Evolutionary conservation across 2,113 vertebrate species (phyloP), one percentile per base, ranked within the genome.

Genomic region (Thryonomys swinderianus): DNA sequence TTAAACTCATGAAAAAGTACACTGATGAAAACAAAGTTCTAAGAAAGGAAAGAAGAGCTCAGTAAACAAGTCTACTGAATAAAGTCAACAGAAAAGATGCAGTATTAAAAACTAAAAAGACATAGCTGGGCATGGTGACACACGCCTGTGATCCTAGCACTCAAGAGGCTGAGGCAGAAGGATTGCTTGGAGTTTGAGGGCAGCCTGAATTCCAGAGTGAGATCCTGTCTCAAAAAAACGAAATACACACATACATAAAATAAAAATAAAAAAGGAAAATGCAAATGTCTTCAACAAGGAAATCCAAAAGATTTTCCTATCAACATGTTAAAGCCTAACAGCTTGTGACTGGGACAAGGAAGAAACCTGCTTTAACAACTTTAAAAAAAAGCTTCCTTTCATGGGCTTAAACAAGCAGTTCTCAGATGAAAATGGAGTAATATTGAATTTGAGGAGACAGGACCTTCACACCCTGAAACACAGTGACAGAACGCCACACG

Each of bases 271-370:
- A n/a, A 57, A 8, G 6, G 30, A 62, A 59, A 53, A 61, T 59
- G 40, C 7, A 73, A 84, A 79, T 57, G 11, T 42, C 59, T 64
- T 79, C 11, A 78, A 55, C 17, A 5, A 82, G 8, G 81, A 95
- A 90, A 73, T 81, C 81, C 55, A 85, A 88, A 79, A 61, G 42
- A 78, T 57, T 85, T 21, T 59, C 20, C 21, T 80, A 74, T 27
- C 85, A 80, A 85, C 17, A 85, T 74, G 86, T 95, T 93, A 93
- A 87, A 73, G 64, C 30, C 25, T 59, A 37, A 79, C 37, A 57
- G 61, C 79, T 71, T 78, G 23, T 87, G 45, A 69, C n/a, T 55
- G 4, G n/a, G 40, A 95, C 53, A 93, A 25, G 87, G 17, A 9
- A 64, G 4, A 90, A 51, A 37, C 8, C 32, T 79, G 82, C 69